Evolutionary conservation across 2,888 invertebrate genomes (phyloP), one percentile per base, ranked within the genome.

Genomic region (Podotricha telesiphe): DNA sequence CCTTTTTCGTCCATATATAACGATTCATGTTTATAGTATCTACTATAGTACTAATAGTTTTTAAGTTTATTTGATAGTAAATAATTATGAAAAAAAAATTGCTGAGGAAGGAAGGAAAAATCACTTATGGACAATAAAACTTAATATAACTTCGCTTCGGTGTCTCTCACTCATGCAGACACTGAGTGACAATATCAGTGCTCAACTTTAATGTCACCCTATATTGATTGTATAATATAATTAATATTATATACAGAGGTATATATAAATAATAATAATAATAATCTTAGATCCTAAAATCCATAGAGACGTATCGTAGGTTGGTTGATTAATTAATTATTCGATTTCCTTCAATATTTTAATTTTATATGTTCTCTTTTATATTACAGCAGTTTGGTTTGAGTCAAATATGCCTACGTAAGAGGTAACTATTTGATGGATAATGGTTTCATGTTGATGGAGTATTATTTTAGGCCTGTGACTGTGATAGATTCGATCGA

Each of bases 401-500:
- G 22, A 20, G 22, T 50, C 11, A 50, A 50, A 22, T 11, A 6
- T 45, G 22, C 45, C n/a, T 6, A 10, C 7, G 15, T 4, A 84
- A 79, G 81, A 82, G 80, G 79, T 80, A 79, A 76, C 78, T 79
- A 77, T 78, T 76, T 79, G 82, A 79, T 81, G 79, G 78, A 75
- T 79, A 78, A 80, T 78, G 79, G 78, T 75, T 80, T 83, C 79
- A 82, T 63, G 71, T 70, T 85, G 86, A 88, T 83, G 83, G 81
- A 84, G 83, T 82, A 87, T 90, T 87, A 88, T 89, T 89, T 90
- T 85, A 85, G 83, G 87, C 82, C 84, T 88, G 83, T 87, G 91
- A 92, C 91, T 87, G 87, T 91, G 91, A 93, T 93, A 84, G 91
- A 92, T 92, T 87, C 80, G 86, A 87, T 89, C 82, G 82, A 82